A percentile compares a stretch with the other conserved stretches of the same genome.
These are phyloP conservation scores for Battus philenor DNA, from an alignment of 1,140 invertebrate genomes.

Conservation along the genomic window DNA sequence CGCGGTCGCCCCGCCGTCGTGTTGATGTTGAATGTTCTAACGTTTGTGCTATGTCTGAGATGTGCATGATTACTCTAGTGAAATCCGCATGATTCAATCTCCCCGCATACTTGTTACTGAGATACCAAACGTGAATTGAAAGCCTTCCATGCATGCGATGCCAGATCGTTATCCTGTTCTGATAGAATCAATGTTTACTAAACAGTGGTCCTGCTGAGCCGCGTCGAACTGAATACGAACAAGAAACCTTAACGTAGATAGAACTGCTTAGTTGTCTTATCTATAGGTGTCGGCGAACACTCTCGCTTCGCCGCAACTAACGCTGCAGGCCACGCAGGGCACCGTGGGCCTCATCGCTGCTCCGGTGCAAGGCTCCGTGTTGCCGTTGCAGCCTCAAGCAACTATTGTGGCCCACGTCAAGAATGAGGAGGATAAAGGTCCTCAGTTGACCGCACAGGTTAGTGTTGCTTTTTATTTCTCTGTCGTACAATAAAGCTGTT, in stretches of 20 bases:
- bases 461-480: conserved; percentile 8
- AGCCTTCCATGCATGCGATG: too few species aligned
- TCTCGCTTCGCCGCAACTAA: conserved; percentile 39
- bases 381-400: conserved; percentile 33
- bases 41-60: too few species aligned
- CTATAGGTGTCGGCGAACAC: conserved; percentile 36
- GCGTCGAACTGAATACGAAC: not conserved
- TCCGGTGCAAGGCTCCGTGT: conserved; percentile 39
- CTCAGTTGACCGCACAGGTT: conserved; percentile 27
- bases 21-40: too few species aligned
- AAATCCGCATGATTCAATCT: too few species aligned
- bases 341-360: conserved; percentile 40
- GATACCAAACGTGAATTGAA: too few species aligned
- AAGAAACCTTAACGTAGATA: not conserved
- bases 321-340: conserved; percentile 41
- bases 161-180: too few species aligned
- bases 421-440: conserved; percentile 44
- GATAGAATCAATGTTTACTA: too few species aligned
- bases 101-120: too few species aligned
- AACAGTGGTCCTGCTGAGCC: too few species aligned
- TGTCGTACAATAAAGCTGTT: too few species aligned
- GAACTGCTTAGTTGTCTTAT: not conserved
- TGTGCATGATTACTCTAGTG: too few species aligned
- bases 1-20: too few species aligned
- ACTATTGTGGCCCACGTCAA: conserved; percentile 42